Evolutionary conservation across 2,113 vertebrate genomes (phyloP), one percentile per base, ranked within the genome.

Genomic region (Strigops habroptila): DNA sequence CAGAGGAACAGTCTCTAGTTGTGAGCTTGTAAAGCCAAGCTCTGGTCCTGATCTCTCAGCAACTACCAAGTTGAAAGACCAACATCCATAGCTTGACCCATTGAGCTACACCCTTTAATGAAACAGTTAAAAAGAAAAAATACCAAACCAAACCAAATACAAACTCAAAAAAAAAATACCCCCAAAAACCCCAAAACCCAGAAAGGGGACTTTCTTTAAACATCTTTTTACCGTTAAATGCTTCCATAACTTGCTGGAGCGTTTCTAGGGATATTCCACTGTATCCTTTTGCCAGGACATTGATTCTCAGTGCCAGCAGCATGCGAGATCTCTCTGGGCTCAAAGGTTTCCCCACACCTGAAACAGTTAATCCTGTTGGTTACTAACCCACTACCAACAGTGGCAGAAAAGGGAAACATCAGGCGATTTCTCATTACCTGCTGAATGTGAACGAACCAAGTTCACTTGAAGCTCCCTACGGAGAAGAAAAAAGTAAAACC

Each of bases 241-340:
- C 99, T 95, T 99, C 98, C 18, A 99, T 98, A 95, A 99, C 99
- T 97, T 98, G 98, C 62, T 98, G 96, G 64, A 99, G 98, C 4
- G 99, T 99, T 97, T 99, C 99, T 88, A 98, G 96, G 70, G 99
- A 99, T 97, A 99, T 98, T 48, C 99, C 99, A 44, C 99, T 99
- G 97, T 99, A 95, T 46, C 99, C 99, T 98, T 99, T 99, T 75
- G 99, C 99, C 93, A 99, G 97, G 83, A 99, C 98, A 68, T 99
- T 99, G 97, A 99, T 99, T 96, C 99, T 98, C 90, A 99, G 98
- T 3, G 99, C 99, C 82, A 99, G 97, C 67, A 99, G 98, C 99
- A 99, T 99, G 84, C 99, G 99, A 43, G 99, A 99, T 78, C 99
- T 98, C 85, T 99, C 99, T 35, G 99, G 99, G 65, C 97, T 99